Base-by-base conservation (phyloP, 1,140 invertebrate species). In the Bombus impatiens region DNA sequence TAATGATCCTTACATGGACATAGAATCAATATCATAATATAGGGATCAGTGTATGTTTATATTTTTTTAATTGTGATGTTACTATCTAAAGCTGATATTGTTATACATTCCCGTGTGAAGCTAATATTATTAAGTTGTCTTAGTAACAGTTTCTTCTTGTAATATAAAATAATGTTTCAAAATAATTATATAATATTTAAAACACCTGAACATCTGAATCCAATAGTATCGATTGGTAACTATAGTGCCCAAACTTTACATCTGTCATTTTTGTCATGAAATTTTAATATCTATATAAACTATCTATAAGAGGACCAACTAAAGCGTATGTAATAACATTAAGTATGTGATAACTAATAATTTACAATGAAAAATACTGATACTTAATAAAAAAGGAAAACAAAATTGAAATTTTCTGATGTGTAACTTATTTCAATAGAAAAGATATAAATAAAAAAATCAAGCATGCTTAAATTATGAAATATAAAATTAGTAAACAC, bases 231-330 rank as follows among this genome's bases (percentile, higher is more conserved):
- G 28, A n/a, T 88, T 62, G 3, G 44, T 80, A 37, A 35, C 77
- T 85, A 37, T 47, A 42, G 42, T 40, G 68, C 67, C 65, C 62
- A 35, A 15, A 67, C 35, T 53, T 32, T n/a, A 67, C 13, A 40
- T 75, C 44, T 76, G 32, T 70, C 67, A 67, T 74, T 85, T 77
- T 88, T 80, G 44, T 62, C 13, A 81, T 47, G 37, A 44, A 84
- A 78, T 44, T 28, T 62, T 68, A 75, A 37, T 28, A 57, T 68
- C 32, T 65, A 53, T 13, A 28, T 22, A 67, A 83, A 89, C 57
- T 80, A 59, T 76, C 40, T 70, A 37, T 77, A 86, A 67, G 62
- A 89, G 84, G 88, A 89, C 87, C 84, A 89, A 89, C 9, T 15
- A 68, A 89, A 88, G 25, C 3, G 8, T 22, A 28, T 37, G 18